phyloP scores from a whole-genome alignment of 92 coral and sea anemone species.

The Anthopleura xanthogrammica region DNA sequence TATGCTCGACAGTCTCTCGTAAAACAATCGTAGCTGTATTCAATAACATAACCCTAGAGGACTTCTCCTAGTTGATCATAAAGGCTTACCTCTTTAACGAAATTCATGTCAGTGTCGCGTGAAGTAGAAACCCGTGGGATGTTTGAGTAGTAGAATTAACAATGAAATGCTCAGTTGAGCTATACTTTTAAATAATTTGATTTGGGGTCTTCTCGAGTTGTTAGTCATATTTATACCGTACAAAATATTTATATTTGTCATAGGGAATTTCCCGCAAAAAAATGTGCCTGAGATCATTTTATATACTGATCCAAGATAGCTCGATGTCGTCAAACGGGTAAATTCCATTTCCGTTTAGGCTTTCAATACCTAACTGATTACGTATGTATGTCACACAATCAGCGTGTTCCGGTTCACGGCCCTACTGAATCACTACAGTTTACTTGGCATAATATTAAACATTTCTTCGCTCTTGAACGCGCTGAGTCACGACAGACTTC shows the following conservation, averaged over 20 bases:
- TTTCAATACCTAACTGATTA: background rate
- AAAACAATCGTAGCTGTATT: background rate
- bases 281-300: background rate
- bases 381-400: slow-evolving; percentile 7
- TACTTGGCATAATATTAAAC: background rate
- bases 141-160: background rate
- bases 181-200: background rate
- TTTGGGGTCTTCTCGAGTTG: too few relatives aligned
- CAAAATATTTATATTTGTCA: background rate
- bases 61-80: background rate
- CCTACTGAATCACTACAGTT: background rate
- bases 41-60: background rate
- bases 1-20: background rate
- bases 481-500: background rate
- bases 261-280: background rate
- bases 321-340: background rate
- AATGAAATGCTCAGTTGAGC: background rate
- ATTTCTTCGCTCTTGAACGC: background rate
- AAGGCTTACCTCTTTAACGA: background rate
- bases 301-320: background rate
- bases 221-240: background rate
- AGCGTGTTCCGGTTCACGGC: background rate
- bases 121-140: background rate
- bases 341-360: background rate
- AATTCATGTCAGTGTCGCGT: background rate